Percentiles rank a stretch among this genome's conserved stretches.
Conservation (phyloP, 2,797 vertebrate genomes). For the Brachyalestes nurse region DNA sequence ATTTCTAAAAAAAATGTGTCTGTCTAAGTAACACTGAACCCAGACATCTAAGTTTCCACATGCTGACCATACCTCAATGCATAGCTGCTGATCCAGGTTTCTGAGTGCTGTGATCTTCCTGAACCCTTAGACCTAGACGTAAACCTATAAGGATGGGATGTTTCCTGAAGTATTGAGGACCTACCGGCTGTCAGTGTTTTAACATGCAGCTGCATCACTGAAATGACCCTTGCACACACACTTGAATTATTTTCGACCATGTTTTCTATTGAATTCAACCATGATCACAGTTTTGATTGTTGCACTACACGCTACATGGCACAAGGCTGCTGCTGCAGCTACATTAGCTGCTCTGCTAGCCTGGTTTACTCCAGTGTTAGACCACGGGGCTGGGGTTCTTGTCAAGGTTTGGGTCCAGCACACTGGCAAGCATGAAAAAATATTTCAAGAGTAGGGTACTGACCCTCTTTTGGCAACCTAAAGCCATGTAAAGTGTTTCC, state of each 20-base stretch:
- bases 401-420: not conserved
- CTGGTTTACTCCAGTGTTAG: not conserved
- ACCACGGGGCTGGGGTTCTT: not conserved
- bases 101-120: not conserved
- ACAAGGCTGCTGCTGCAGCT: not conserved
- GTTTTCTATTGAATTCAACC: not conserved
- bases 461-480: not conserved
- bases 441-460: not conserved
- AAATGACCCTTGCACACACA: not conserved
- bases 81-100: not conserved
- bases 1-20: no score
- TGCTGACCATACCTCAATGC: no score
- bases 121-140: not conserved
- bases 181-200: not conserved
- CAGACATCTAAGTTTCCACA: no score
- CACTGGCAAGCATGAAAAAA: not conserved
- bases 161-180: not conserved
- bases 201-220: not conserved
- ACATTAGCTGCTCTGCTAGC: not conserved
- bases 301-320: not conserved
- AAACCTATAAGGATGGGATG: not conserved
- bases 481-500: constrained; percentile 7
- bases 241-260: no score
- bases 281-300: not conserved
- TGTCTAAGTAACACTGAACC: no score